A percentile compares a stretch with the other conserved stretches of the same genome.
Evolutionary conservation across 2,888 invertebrate genomes (phyloP).

Genomic region (Cistogaster globosa): DNA sequence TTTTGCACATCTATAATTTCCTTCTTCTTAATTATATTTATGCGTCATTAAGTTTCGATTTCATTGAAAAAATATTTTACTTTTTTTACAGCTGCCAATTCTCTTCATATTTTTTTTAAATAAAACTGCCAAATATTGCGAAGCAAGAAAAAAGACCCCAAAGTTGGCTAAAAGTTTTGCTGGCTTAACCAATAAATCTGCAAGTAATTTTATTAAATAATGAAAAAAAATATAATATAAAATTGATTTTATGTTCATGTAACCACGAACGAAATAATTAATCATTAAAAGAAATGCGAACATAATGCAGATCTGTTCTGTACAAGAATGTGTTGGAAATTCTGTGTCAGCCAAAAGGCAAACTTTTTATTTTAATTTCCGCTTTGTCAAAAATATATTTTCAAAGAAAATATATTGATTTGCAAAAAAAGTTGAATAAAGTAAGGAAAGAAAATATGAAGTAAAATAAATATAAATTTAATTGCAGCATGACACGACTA

Average conservation of each 20-base stretch:
- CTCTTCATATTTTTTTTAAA: background rate
- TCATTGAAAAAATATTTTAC: background rate
- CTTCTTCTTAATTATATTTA: conserved; percentile 9
- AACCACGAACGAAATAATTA: conserved; percentile 33
- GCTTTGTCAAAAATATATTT: background rate
- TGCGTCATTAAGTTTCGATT: conserved; percentile 12
- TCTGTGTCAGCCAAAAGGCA: background rate
- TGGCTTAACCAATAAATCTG: background rate
- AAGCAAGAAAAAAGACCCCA: background rate
- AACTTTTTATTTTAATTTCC: conserved; percentile 38
- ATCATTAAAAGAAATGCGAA: conserved; percentile 4
- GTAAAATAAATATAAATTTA: background rate
- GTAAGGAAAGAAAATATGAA: background rate
- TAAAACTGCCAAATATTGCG: background rate
- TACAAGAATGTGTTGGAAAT: background rate
- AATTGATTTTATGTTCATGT: too few relatives aligned
- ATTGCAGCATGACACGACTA: background rate
- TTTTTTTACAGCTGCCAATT: conserved; percentile 6
- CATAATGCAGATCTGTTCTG: background rate
- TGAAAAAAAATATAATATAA: too few relatives aligned
- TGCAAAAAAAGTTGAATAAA: background rate
- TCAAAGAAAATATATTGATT: conserved; percentile 22
- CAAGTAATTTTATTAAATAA: conserved; percentile 8
- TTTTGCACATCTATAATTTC: background rate
- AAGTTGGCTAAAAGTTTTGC: conserved; percentile 12